phyloP scores from a whole-genome alignment of 2,888 invertebrate genomes.

The Hermaeophaga mercurialis region DNA sequence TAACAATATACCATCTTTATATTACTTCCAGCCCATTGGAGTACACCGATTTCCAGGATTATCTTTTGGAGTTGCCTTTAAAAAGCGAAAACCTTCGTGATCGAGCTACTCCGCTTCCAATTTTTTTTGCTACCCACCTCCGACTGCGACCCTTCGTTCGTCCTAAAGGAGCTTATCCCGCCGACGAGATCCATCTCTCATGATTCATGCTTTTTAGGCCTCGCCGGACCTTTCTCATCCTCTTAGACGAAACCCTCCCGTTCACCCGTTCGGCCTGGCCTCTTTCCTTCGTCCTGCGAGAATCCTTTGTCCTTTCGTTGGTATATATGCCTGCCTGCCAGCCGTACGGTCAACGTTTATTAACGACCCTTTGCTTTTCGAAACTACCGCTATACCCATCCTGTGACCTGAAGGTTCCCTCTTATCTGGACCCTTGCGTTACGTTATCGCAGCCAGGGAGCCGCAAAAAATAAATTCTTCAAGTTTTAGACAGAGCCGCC shows the following conservation, averaged over 20 bases:
- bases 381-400: slow-evolving; percentile 33
- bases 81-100: too few species aligned
- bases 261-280: slow-evolving; percentile 43
- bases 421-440: slow-evolving; percentile 20
- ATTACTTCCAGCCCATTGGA: too few species aligned
- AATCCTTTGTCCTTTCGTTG: slow-evolving; percentile 38
- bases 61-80: too few species aligned
- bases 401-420: slow-evolving; percentile 29
- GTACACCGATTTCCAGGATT: too few species aligned
- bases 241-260: slow-evolving; percentile 34
- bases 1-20: too few species aligned
- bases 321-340: slow-evolving; percentile 25
- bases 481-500: too few species aligned
- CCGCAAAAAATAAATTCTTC: slow-evolving; percentile 11
- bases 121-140: background rate
- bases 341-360: slow-evolving; percentile 36
- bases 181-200: slow-evolving; percentile 52
- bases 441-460: slow-evolving; percentile 2
- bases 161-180: slow-evolving; percentile 52
- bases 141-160: slow-evolving; percentile 8
- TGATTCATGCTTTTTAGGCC: slow-evolving; percentile 55
- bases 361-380: slow-evolving; percentile 35
- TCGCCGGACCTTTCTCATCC: slow-evolving; percentile 51
- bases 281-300: slow-evolving; percentile 30
- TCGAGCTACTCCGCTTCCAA: background rate